Evolutionary conservation across 92 coral and sea anemone species (phyloP).

Genomic region (Phenganax stokvisi): DNA sequence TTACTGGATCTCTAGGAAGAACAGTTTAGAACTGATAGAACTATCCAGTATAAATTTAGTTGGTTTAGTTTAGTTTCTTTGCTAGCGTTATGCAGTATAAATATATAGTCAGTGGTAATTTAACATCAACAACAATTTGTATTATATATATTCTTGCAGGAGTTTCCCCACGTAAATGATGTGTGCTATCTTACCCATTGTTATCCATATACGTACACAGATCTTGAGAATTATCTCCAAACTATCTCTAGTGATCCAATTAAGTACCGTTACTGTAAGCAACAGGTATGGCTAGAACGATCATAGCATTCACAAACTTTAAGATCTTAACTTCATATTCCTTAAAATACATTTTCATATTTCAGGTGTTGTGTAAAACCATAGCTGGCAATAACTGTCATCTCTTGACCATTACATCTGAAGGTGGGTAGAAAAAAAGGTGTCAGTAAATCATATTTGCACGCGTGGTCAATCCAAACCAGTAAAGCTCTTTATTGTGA

Average conservation of each 20-base stretch:
- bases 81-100: neutral
- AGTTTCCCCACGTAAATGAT: conserved; percentile 69
- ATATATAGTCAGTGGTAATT: neutral
- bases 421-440: conserved; percentile 48
- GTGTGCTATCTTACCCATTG: conserved; percentile 90
- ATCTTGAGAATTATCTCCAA: conserved; percentile 66
- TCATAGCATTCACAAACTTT: neutral
- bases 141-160: conserved; percentile 49
- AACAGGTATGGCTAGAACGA: conserved; percentile 53
- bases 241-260: conserved; percentile 57
- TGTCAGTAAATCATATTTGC: neutral
- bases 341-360: neutral
- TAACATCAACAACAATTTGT: neutral
- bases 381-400: conserved; percentile 91
- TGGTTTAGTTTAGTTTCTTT: neutral
- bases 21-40: conserved; percentile 1
- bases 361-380: conserved; percentile 84
- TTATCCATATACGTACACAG: conserved; percentile 94
- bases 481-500: too few species aligned
- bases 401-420: conserved; percentile 71
- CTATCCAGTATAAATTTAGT: neutral
- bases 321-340: neutral
- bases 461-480: too few species aligned
- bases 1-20: conserved; percentile 1
- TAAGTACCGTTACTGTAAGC: conserved; percentile 60